phyloP scores from a whole-genome alignment of 2,888 invertebrate genomes.

The Iphiclides podalirius region DNA sequence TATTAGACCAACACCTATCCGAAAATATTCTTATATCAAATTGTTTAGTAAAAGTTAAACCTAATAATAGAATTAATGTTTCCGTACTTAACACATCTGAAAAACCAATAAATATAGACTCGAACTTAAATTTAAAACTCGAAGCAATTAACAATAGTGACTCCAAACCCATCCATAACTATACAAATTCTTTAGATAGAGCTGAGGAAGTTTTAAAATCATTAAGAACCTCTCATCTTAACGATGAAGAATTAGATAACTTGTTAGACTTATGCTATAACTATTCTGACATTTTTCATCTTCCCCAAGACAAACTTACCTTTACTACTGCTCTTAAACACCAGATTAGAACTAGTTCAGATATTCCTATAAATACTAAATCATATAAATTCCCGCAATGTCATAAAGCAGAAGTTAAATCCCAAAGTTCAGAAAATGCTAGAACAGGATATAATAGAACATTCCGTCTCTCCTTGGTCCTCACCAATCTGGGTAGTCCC shows the following conservation, averaged over 20 bases:
- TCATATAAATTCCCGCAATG: constrained; percentile 29
- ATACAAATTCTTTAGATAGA: neutral
- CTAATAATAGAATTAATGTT: constrained; percentile 19
- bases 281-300: constrained; percentile 29
- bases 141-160: neutral
- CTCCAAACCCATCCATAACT: neutral
- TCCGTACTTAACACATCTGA: constrained; percentile 23
- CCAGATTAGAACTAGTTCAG: constrained; percentile 22
- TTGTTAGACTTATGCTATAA: constrained; percentile 12
- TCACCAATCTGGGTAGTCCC: neutral
- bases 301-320: constrained; percentile 25
- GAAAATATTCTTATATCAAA: constrained; percentile 25
- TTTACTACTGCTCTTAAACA: constrained; percentile 23
- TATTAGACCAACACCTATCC: constrained; percentile 24
- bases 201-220: constrained; percentile 23
- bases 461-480: neutral
- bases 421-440: neutral
- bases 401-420: neutral
- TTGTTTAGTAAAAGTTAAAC: constrained; percentile 22
- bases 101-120: constrained; percentile 1
- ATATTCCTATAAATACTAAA: constrained; percentile 24
- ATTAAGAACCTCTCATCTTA: constrained; percentile 20
- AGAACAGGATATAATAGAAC: neutral
- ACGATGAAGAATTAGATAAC: neutral
- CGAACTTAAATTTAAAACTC: constrained; percentile 4